phyloP scores from a whole-genome alignment of 2,888 invertebrate species.

The Crepidodera aurea region DNA sequence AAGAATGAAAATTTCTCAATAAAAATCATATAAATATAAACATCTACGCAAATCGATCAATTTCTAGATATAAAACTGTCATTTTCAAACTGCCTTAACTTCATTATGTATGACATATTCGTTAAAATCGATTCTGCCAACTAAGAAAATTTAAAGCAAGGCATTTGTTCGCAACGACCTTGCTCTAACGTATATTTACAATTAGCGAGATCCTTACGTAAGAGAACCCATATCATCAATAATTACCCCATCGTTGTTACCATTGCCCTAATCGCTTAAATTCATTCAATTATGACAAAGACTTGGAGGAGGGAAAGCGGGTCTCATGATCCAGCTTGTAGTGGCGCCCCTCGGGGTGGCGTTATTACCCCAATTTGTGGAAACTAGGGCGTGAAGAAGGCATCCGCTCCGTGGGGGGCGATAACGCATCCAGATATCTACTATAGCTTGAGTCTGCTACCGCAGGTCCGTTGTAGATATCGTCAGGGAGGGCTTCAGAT shows the following conservation, averaged over 20 bases:
- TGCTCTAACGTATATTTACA: not conserved
- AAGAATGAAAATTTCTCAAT: too few relatives aligned
- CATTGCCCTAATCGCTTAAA: constrained; percentile 22
- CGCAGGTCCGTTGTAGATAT: not conserved
- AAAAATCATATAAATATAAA: too few relatives aligned
- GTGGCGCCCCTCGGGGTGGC: constrained; percentile 9
- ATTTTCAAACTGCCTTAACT: too few relatives aligned
- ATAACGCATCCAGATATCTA: constrained; percentile 19
- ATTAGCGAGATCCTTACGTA: not conserved
- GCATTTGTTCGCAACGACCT: too few relatives aligned
- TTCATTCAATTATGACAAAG: constrained; percentile 29
- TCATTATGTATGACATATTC: too few relatives aligned
- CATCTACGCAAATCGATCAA: too few relatives aligned
- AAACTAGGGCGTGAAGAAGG: constrained; percentile 33
- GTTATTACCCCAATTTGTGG: constrained; percentile 31
- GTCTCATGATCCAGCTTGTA: not conserved
- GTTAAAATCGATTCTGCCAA: too few relatives aligned
- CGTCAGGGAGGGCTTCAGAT: not conserved
- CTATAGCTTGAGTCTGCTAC: not conserved
- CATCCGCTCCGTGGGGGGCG: constrained; percentile 10
- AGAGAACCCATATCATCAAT: constrained; percentile 18
- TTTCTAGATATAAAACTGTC: too few relatives aligned
- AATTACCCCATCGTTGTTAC: constrained; percentile 19
- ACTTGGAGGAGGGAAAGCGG: not conserved
- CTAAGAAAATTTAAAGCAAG: too few relatives aligned